Base-by-base conservation (phyloP, 2,888 invertebrate genomes). In the Metopia argyrocephala region DNA sequence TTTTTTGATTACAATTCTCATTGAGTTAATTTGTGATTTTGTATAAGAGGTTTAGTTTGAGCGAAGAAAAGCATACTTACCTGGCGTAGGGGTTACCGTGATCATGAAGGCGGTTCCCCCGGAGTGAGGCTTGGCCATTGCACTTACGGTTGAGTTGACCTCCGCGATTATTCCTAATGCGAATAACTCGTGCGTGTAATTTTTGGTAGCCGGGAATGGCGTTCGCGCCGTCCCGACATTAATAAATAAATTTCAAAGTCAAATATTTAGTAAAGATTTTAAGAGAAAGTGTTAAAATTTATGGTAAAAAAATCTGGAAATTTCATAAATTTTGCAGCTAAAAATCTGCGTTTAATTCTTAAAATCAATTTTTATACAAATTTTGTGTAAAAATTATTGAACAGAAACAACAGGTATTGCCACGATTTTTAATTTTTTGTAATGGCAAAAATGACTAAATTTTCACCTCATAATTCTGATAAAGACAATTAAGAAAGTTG, bases 81-180 rank as follows among this genome's bases (percentile, higher is more conserved):
- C 84, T 85, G 85, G 85, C 85, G 85, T 85, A 85, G 85, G 84
- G 85, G 85, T 82, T 85, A 85, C 85, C 85, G 85, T 85, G 85
- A 85, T 85, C 85, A 85, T 64, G 57, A 85, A 85, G 85, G 85
- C 85, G 85, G 85, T 85, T 85, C 85, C 85, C 85, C 85, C 85
- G 85, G 84, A 84, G 85, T 82, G 85, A 85, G 85, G 84, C 85
- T 84, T 84, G 85, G 79, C 82, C 85, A 85, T 85, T 85, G 85
- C 85, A 85, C 85, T 79, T 75, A 38, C 54, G 93, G 92, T 54
- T 90, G 92, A 92, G 94, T 92, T 94, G 94, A 94, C 93, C 92
- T 92, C 92, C 93, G 94, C 94, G 93, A 93, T 93, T 93, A 92
- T 92, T 92, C 93, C 93, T 93, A 93, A 93, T 93, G 93, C 92